phyloP scores from a whole-genome alignment of 1,140 invertebrate genomes.

The Pseudachorutes palmiensis region DNA sequence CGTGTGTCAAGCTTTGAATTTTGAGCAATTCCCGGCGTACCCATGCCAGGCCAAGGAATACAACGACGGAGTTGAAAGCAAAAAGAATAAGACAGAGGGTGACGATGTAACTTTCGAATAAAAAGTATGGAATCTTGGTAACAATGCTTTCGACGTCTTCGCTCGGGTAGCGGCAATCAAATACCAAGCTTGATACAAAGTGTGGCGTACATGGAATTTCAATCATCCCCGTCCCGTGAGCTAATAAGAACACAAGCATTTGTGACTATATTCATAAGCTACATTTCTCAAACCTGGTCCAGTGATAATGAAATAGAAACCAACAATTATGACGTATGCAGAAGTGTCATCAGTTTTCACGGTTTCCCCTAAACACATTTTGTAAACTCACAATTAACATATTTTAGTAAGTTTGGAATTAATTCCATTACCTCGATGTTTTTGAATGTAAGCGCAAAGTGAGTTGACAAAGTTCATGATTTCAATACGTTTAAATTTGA shows the following conservation, averaged over 20 bases:
- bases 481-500: not conserved
- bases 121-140: not conserved
- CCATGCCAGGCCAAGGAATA: slow-evolving; percentile 1
- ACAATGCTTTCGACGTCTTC: not conserved
- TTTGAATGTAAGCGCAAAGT: not conserved
- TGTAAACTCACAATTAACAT: not conserved
- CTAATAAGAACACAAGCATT: not conserved
- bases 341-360: not conserved
- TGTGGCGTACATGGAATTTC: slow-evolving; percentile 15
- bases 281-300: too few species aligned
- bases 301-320: not conserved
- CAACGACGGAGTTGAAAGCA: not conserved
- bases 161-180: not conserved
- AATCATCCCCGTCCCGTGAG: not conserved
- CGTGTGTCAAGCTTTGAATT: not conserved
- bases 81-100: not conserved
- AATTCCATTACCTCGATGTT: not conserved
- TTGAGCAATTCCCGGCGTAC: not conserved
- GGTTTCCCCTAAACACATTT: not conserved
- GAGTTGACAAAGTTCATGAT: not conserved
- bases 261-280: too few species aligned
- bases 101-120: slow-evolving; percentile 6
- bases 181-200: not conserved
- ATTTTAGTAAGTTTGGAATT: not conserved
- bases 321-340: not conserved